Base-by-base conservation (phyloP, 1,140 invertebrate genomes). In the Aradophagus sp. region DNA sequence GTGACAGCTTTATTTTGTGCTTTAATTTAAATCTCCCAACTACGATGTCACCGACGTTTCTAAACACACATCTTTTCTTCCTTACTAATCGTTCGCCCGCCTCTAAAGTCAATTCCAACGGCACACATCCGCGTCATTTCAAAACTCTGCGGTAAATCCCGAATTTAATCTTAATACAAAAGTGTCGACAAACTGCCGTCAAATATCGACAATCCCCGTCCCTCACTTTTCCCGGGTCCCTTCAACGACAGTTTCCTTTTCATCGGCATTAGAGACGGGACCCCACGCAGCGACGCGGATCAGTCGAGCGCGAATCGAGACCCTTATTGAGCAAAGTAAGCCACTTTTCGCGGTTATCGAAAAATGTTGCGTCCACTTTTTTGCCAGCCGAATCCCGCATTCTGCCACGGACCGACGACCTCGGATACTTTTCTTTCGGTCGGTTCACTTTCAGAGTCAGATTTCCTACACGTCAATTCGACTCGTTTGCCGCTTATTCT, bases 231-330 rank as follows among this genome's bases (percentile, higher is more conserved):
- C 74, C 34, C 8, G 48, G 45, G 17, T 45, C 71, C 69, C 68
- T 74, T 74, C 15, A 32, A 72, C 56, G 61, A 74, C 71, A 76
- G 68, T 73, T 62, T 69, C 55, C 61, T 76, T 77, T 74, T 58
- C 48, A 72, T 23, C 36, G 69, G 47, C 42, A 74, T 69, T 59
- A 47, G 38, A 67, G 59, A 62, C 68, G 56, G 62, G 80, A 80
- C 80, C 81, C 79, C 80, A 80, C 81, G 74, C 77, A 44, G 79
- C 74, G 81, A 72, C 69, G 59, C 69, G 80, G 78, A 73, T 83
- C 81, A 81, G 74, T 74, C 48, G 73, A 76, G 74, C 77, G 74
- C 62, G 41, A 70, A 62, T 39, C 34, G 34, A 65, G 62, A 67
- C 63, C 66, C 59, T 71, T 75, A 71, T 56, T 68, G 42, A 52